Evolutionary conservation across 2,888 invertebrate genomes (phyloP).

Genomic region (Platynereis dumerilii): DNA sequence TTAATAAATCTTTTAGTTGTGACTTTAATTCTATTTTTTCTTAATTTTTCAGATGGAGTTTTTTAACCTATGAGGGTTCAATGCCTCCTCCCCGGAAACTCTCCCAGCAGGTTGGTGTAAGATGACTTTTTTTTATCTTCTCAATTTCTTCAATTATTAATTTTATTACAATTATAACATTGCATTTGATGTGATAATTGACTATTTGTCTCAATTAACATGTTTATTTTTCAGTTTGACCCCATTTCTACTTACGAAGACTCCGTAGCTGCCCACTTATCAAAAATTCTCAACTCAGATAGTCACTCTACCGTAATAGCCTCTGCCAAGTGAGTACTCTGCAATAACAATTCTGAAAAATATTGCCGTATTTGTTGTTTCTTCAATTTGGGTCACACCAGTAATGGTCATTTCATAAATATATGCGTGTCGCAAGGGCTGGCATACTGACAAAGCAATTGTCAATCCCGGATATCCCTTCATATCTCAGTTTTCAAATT

Average conservation of each 20-base stretch:
- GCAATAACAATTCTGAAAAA: too few relatives aligned
- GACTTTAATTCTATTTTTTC: too few relatives aligned
- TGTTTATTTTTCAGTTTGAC: conserved; percentile 46
- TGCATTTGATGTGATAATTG: too few relatives aligned
- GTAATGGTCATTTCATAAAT: too few relatives aligned
- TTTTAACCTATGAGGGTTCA: conserved; percentile 79
- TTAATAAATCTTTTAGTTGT: too few relatives aligned
- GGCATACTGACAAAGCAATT: too few relatives aligned
- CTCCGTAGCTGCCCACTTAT: conserved; percentile 78
- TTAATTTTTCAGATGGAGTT: conserved; percentile 82
- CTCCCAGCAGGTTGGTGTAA: conserved; percentile 39
- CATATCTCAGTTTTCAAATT: too few relatives aligned
- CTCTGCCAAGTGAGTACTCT: conserved; percentile 73
- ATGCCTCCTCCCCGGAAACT: conserved; percentile 60
- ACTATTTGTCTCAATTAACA: not conserved
- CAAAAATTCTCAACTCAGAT: conserved; percentile 84
- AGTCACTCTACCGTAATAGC: conserved; percentile 76
- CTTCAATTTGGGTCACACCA: not conserved
- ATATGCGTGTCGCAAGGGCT: too few relatives aligned
- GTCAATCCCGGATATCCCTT: too few relatives aligned
- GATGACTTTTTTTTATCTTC: too few relatives aligned
- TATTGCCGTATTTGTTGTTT: not conserved
- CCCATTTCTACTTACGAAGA: conserved; percentile 77
- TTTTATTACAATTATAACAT: too few relatives aligned
- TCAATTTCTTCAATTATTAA: too few relatives aligned